Base-by-base conservation (phyloP, 2,797 vertebrate species). In the Pangasius macronema region DNA sequence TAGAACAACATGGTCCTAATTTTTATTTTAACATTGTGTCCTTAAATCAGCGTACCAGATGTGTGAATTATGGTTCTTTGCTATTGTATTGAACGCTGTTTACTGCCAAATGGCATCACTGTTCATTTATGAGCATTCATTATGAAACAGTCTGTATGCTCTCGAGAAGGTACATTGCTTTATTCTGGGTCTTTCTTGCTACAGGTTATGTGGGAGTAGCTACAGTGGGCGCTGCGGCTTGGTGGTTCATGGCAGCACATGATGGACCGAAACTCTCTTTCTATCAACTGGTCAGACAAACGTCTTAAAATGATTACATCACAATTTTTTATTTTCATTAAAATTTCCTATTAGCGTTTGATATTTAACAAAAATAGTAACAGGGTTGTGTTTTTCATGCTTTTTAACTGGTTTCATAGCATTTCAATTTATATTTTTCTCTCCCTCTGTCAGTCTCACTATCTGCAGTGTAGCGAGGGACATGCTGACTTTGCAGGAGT, bases 221-320 rank as follows among this genome's bases (percentile, higher is more conserved):
- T 53, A 96, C 95, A 2, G 95, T 96, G 0, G 95, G 95, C 59
- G 96, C 95, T n/a, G 96, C 95, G 36, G 96, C 96, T 81, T 96
- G 96, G 96, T 96, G 96, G 96, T 96, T 96, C 57, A 96, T 96
- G 95, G 96, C 95, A 0, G 95, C 96, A 10, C 94, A 96, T 2
- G 95, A 95, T 33, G 95, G 95, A 87, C 95, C 96, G 1, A 96
- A 96, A 88, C 91, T 96, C 22, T 93, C 93, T 88, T 96, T 91
- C 91, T 94, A 94, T 89, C 95, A 96, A 13, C 91, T 96, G 95
- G 95, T 96, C 91, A 88, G 91, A 68, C 33, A 82, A 77, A 75
- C 20, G 0, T 11, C 30, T 65, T 22, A n/a, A 49, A 75, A 68
- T 3, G 5, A 68, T 36, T 36, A 11, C 13, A 30, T 65, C 9